These are phyloP conservation scores for Xiphophorus maculatus DNA, from an alignment of 2,113 vertebrate genomes.

Conservation along the genomic window DNA sequence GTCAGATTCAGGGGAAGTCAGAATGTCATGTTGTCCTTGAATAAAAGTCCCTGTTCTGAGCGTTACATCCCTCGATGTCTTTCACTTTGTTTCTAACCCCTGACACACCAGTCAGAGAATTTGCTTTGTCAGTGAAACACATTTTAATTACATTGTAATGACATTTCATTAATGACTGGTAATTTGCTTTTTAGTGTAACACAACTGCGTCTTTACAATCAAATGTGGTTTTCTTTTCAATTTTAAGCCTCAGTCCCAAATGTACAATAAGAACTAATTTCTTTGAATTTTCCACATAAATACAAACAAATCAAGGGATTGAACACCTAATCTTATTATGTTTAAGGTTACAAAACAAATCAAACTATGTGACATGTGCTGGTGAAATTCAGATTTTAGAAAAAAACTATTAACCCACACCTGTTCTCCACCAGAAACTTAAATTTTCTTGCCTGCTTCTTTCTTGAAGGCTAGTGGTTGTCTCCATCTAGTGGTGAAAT, in stretches of 20 bases:
- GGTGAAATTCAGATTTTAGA: not conserved
- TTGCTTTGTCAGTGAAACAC: not conserved
- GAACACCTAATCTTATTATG: not conserved
- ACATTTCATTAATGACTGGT: too few relatives aligned
- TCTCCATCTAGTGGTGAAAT: constrained; percentile 67
- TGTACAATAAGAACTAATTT: not conserved
- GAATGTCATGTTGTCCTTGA: constrained; percentile 39
- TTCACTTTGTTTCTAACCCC: constrained; percentile 20
- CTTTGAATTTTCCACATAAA: not conserved
- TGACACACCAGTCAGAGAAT: not conserved
- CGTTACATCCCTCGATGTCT: constrained; percentile 7
- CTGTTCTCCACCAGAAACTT: not conserved
- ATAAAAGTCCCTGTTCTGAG: constrained; percentile 21
- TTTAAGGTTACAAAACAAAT: not conserved
- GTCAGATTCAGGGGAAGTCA: constrained; percentile 43
- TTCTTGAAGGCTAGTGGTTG: constrained; percentile 13
- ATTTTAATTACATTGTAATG: not conserved
- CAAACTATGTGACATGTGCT: not conserved
- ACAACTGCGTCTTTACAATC: not conserved
- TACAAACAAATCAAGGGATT: not conserved
- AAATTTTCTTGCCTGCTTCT: too few relatives aligned
- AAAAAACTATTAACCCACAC: not conserved
- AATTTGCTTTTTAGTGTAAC: too few relatives aligned
- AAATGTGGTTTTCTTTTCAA: not conserved
- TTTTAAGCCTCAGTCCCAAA: not conserved